Evolutionary conservation across 2,113 vertebrate genomes (phyloP).

Genomic region (Pitta sordida): DNA sequence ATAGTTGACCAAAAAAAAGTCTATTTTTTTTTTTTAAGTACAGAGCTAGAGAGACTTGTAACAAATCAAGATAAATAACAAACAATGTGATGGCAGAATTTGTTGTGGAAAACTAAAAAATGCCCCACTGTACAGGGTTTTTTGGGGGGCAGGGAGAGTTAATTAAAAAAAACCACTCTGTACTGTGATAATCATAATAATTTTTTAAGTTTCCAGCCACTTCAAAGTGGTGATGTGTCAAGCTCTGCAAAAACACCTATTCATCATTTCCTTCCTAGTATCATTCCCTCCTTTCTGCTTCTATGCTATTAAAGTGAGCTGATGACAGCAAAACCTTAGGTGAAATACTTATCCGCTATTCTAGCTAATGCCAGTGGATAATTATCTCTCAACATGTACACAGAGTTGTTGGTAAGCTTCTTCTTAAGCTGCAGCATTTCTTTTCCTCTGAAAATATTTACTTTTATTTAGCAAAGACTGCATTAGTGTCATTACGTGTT

Average conservation of each 20-base stretch:
- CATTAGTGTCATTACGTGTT: neutral
- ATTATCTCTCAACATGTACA: neutral
- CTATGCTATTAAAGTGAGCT: neutral
- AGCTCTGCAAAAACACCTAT: constrained; percentile 11
- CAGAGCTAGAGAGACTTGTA: neutral
- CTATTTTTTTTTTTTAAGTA: neutral
- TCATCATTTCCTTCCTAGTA: constrained; percentile 50
- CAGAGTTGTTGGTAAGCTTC: neutral
- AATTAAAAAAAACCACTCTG: constrained; percentile 35
- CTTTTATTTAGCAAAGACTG: neutral
- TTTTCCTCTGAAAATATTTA: neutral
- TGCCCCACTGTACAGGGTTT: neutral
- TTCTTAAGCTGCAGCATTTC: neutral
- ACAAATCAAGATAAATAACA: constrained; percentile 58
- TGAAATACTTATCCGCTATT: neutral
- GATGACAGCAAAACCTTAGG: neutral
- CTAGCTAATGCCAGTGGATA: neutral
- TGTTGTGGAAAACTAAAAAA: constrained; percentile 3
- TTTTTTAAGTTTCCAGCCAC: neutral
- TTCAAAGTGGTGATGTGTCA: constrained; percentile 28
- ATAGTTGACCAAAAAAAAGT: neutral
- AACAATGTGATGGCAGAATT: neutral
- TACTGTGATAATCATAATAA: constrained; percentile 15
- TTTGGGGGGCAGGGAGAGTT: too few species aligned
- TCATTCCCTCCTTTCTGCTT: neutral